Base-by-base conservation (phyloP, 2,113 vertebrate species). In the Petroica traversi region DNA sequence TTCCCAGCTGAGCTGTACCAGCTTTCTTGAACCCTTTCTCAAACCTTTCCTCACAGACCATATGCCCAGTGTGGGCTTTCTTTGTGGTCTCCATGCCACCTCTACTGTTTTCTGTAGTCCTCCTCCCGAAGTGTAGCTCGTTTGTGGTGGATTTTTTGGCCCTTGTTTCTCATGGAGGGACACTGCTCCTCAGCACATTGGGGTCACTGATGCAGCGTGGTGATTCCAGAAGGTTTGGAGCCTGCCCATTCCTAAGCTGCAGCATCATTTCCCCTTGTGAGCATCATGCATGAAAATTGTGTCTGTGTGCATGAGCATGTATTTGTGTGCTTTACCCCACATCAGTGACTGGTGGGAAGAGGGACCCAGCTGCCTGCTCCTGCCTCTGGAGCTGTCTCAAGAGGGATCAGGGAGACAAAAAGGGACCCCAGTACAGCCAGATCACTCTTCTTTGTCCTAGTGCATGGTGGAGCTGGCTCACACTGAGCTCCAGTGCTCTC, bases 401-500 rank as follows among this genome's bases (percentile, higher is more conserved):
- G 64, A 71, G 69, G n/a, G 52, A 24, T 2, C 63, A 22, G 36
- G 14, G 34, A 66, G 34, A 38, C 38, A 31, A 34, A 31, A 81
- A 36, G 33, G 33, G 61, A n/a, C 19, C 8, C 14, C 14, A 19
- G 5, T 18, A 36, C 13, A 80, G 45, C 40, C 48, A 78, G 54
- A 68, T 76, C 26, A 24, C 33, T 19, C 6, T 75, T 38, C n/a
- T 14, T 4, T 26, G 8, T 45, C 40, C 57, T 52, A 2, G 33
- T 67, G 8, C 28, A 3, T 3, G 2, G 31, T 4, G 0, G 26
- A 51, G 51, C 24, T 49, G 17, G 64, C 54, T 82, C 46, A 78
- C 17, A 46, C 69, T 94, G 92, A 83, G 94, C 89, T 66, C 94
- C 63, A 49, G 87, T 25, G 94, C 87, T 57, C 22, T 28, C 45